Evolutionary conservation across 2,113 vertebrate species (phyloP), one percentile per base, ranked within the genome.

Genomic region (Sceloporus undulatus): DNA sequence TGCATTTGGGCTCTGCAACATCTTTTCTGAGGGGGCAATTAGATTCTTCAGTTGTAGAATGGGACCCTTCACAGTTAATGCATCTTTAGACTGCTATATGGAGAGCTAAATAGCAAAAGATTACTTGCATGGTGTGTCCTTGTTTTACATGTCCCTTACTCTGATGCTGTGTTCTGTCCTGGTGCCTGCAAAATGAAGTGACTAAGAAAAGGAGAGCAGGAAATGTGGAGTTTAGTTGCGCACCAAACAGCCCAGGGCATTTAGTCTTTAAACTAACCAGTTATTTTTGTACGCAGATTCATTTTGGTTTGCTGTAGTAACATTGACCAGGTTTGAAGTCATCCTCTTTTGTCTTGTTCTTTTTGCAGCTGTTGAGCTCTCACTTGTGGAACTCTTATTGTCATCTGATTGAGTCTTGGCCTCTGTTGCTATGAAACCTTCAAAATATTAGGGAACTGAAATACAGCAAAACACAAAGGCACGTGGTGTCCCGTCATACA

Each of bases 361-460:
- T 90, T 85, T 90, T 86, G 54, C 0, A 14, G 75, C 85, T 71
- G 66, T 9, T 94, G 86, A 88, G 68, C 4, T 91, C 59, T 83
- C 40, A 75, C 14, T 19, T 68, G 84, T 76, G 85, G 52, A 89
- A 84, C 84, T 94, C 89, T 62, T 89, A 84, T 92, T 92, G 93
- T 91, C 86, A 91, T 91, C 89, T 91, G 85, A 13, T 90, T 92
- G 90, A 80, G 48, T 65, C 73, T 88, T 82, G 48, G 76, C 82
- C 52, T 8, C 75, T 73, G 96, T 97, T 97, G 95, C 97, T 88
- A 96, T 94, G 96, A 87, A 83, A 78, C 85, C 0, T 38, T 91
- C 76, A 89, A 97, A 97, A 97, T 96, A 96, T 96, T 96, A 95
- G 93, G 84, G 94, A 93, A 6, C 91, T 91, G 86, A 0, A 0